These are phyloP conservation scores for Drosophila malerkotliana DNA, from an alignment of 1,140 invertebrate genomes.

Conservation along the genomic window DNA sequence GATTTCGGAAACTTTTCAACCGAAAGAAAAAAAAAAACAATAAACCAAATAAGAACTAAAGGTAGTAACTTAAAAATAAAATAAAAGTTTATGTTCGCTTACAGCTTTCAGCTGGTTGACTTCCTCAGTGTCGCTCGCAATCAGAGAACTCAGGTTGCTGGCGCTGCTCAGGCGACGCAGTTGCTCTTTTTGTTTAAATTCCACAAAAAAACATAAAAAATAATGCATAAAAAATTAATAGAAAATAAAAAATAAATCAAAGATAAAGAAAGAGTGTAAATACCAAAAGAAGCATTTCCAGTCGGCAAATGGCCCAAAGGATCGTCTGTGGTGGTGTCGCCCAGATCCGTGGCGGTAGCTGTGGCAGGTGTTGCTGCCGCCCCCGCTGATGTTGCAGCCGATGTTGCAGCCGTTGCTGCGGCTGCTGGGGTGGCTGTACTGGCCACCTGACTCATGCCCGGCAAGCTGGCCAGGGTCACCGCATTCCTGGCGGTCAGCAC, in stretches of 20 bases:
- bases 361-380: slow-evolving; percentile 6
- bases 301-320: slow-evolving; percentile 79
- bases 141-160: slow-evolving; percentile 57
- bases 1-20: slow-evolving; percentile 3
- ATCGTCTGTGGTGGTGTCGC: slow-evolving; percentile 48
- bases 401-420: slow-evolving; percentile 4
- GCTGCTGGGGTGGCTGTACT: neutral
- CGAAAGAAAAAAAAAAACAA: neutral
- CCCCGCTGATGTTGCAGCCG: slow-evolving; percentile 1
- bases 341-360: slow-evolving; percentile 1
- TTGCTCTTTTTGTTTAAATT: slow-evolving; percentile 48
- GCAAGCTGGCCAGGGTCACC: slow-evolving; percentile 51
- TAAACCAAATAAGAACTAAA: neutral
- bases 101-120: slow-evolving; percentile 83
- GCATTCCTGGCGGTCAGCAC: slow-evolving; percentile 76
- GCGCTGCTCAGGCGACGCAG: slow-evolving; percentile 76
- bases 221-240: slow-evolving; percentile 18
- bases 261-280: slow-evolving; percentile 35
- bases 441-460: slow-evolving; percentile 21
- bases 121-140: slow-evolving; percentile 74
- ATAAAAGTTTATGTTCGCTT: slow-evolving; percentile 62
- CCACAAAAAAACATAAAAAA: slow-evolving; percentile 14
- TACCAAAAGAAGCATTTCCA: slow-evolving; percentile 81
- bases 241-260: slow-evolving; percentile 44
- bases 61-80: slow-evolving; percentile 6